Conservation (phyloP, 2,113 vertebrate genomes). For the Pelmatolapia mariae region DNA sequence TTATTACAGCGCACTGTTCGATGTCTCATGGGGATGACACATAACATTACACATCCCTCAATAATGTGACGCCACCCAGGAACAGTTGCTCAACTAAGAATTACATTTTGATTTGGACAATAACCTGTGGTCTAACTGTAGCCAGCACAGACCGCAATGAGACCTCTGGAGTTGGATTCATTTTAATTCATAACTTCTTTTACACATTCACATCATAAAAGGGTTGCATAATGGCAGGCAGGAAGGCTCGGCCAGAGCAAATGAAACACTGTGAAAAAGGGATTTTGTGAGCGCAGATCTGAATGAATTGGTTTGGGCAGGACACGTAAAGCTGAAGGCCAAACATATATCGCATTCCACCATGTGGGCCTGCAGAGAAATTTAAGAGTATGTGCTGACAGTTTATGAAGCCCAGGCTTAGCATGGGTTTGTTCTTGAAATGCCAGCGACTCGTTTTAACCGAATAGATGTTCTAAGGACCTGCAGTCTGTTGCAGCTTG, state of each 20-base stretch:
- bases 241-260: not conserved
- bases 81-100: conserved; percentile 43
- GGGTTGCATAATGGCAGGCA: not conserved
- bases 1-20: conserved; percentile 11
- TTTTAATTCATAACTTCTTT: conserved; percentile 13
- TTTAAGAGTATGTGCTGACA: not conserved
- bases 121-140: conserved; percentile 38
- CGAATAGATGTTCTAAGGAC: not conserved
- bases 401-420: not conserved
- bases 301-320: conserved; percentile 15
- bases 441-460: not conserved
- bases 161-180: conserved; percentile 11
- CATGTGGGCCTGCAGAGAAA: not conserved
- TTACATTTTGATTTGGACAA: conserved; percentile 25
- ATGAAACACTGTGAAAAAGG: not conserved
- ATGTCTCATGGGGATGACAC: conserved; percentile 24
- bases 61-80: conserved; percentile 49
- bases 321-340: not conserved
- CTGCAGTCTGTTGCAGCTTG: not conserved
- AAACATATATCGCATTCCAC: not conserved
- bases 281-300: not conserved
- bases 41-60: conserved; percentile 48
- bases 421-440: conserved; percentile 2
- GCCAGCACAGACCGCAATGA: conserved; percentile 1
- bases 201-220: conserved; percentile 17